Evolutionary conservation across 2,113 vertebrate genomes (phyloP).

Genomic region (Glaucomys volans): DNA sequence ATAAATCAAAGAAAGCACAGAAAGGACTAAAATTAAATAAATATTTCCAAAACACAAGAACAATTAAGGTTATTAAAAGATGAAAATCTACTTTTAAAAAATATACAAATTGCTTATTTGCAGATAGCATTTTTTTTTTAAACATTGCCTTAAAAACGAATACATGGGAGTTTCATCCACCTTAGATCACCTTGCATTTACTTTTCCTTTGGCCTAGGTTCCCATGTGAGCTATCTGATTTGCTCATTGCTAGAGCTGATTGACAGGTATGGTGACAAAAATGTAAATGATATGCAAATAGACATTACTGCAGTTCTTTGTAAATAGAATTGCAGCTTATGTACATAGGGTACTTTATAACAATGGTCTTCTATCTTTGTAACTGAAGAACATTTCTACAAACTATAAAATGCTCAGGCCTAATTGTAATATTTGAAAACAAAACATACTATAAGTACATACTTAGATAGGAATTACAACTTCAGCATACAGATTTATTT

Average conservation of each 20-base stretch:
- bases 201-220: constrained; percentile 72
- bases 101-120: neutral
- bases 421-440: constrained; percentile 29
- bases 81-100: neutral
- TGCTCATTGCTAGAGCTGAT: constrained; percentile 79
- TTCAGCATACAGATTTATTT: constrained; percentile 6
- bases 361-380: constrained; percentile 54
- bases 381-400: constrained; percentile 57
- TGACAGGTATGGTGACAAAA: constrained; percentile 80
- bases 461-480: neutral
- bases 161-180: constrained; percentile 51
- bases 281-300: constrained; percentile 84
- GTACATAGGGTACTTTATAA: constrained; percentile 71
- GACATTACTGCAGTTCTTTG: constrained; percentile 77
- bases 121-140: constrained; percentile 1
- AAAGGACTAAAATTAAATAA: neutral
- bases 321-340: constrained; percentile 77
- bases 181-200: constrained; percentile 67
- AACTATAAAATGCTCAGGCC: constrained; percentile 20
- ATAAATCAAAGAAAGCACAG: constrained; percentile 41
- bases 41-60: neutral
- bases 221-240: constrained; percentile 80
- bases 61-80: neutral
- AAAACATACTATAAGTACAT: neutral
- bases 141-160: constrained; percentile 51